A percentile compares a stretch with the other conserved stretches of the same genome.
These are phyloP conservation scores for Saccostrea glomerata DNA, from an alignment of 1,140 invertebrate genomes.

Conservation along the genomic window DNA sequence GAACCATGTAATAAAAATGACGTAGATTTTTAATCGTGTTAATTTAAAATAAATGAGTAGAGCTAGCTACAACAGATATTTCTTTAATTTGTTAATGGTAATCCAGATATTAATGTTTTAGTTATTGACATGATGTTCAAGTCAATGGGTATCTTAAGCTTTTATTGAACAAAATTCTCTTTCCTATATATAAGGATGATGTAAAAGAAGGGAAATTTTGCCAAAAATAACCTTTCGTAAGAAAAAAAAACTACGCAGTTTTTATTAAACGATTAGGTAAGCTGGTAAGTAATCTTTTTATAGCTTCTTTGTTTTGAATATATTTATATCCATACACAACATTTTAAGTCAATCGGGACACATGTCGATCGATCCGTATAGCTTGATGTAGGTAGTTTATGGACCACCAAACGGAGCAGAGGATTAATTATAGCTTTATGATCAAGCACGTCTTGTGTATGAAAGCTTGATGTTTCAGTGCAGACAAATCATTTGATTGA, in stretches of 20 bases:
- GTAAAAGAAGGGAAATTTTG: conserved; percentile 8
- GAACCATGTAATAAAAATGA: neutral
- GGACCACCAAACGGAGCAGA: neutral
- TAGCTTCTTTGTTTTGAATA: conserved; percentile 21
- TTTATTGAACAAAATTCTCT: neutral
- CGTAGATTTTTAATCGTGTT: conserved; percentile 3
- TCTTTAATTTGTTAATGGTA: neutral
- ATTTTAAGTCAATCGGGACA: conserved; percentile 24
- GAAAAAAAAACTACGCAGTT: conserved; percentile 17
- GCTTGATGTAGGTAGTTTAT: conserved; percentile 29
- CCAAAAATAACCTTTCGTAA: conserved; percentile 29
- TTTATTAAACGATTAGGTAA: conserved; percentile 17
- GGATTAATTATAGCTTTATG: conserved; percentile 38
- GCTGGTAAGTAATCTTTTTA: neutral
- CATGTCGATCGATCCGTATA: conserved; percentile 24
- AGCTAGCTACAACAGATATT: neutral
- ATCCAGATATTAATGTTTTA: neutral
- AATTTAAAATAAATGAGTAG: neutral
- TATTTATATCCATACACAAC: neutral
- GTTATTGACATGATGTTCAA: neutral
- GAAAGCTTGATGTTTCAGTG: neutral
- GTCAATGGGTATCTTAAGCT: neutral
- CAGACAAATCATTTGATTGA: conserved; percentile 7
- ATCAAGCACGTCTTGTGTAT: neutral
- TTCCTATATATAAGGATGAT: conserved; percentile 9